phyloP scores from a whole-genome alignment of 2,888 invertebrate genomes.

The Sinotaia quadrata region DNA sequence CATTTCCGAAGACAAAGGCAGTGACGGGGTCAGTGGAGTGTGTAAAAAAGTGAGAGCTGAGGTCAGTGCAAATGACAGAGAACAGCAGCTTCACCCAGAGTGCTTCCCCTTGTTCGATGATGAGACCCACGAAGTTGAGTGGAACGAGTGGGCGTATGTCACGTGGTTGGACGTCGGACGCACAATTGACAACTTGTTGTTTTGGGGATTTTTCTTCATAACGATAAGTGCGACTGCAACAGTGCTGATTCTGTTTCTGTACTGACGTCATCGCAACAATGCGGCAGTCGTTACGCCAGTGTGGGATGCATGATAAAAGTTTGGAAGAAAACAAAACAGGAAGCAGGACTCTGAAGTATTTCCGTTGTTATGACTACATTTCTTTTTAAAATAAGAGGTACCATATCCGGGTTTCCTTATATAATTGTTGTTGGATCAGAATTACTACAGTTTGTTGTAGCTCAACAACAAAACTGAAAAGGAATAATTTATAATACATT shows the following conservation, averaged over 20 bases:
- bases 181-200: constrained; percentile 42
- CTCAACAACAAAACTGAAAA: too few species aligned
- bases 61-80: constrained; percentile 8
- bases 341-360: too few species aligned
- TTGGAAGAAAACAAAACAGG: not conserved
- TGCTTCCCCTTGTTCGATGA: constrained; percentile 17
- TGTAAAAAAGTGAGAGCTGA: not conserved
- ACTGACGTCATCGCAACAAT: not conserved
- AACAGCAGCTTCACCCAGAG: constrained; percentile 18
- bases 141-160: constrained; percentile 31
- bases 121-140: not conserved
- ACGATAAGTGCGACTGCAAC: constrained; percentile 40
- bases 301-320: not conserved
- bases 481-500: too few species aligned
- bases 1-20: not conserved
- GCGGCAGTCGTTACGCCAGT: not conserved
- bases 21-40: not conserved
- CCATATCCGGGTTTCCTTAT: too few species aligned
- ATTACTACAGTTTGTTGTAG: too few species aligned
- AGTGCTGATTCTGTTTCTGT: constrained; percentile 41
- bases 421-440: too few species aligned
- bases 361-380: too few species aligned
- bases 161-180: constrained; percentile 39
- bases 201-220: constrained; percentile 42
- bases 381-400: too few species aligned